A percentile compares a stretch with the other conserved stretches of the same genome.
Evolutionary conservation across 2,888 invertebrate species (phyloP).

Genomic region (Plebejus melissa): DNA sequence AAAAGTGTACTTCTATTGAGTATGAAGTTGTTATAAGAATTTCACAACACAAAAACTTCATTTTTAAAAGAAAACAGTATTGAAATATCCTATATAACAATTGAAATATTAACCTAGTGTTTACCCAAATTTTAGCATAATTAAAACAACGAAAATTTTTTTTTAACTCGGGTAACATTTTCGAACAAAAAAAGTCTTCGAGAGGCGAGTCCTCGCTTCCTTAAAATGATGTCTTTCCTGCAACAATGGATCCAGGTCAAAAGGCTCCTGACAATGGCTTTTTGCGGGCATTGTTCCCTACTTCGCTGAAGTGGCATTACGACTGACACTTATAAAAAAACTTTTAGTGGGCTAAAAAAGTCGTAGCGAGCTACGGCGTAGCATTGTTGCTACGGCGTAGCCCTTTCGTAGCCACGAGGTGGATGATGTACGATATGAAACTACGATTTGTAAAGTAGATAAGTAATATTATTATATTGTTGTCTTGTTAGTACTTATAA

Average conservation of each 20-base stretch:
- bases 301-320: slow-evolving; percentile 41
- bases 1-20: no score
- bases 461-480: no score
- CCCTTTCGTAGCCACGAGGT: slow-evolving; percentile 16
- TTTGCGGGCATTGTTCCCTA: slow-evolving; percentile 41
- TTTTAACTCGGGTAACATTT: slow-evolving; percentile 20
- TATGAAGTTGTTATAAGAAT: no score
- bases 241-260: slow-evolving; percentile 45
- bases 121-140: neutral
- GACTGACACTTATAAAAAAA: slow-evolving; percentile 39
- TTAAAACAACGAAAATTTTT: slow-evolving; percentile 9
- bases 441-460: no score
- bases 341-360: slow-evolving; percentile 32
- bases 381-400: slow-evolving; percentile 29
- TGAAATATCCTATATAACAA: neutral
- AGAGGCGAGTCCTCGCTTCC: slow-evolving; percentile 37
- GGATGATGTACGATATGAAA: neutral
- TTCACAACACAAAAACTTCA: no score
- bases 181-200: slow-evolving; percentile 35
- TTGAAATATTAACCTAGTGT: neutral
- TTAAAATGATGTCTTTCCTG: slow-evolving; percentile 38
- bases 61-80: neutral
- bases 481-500: no score
- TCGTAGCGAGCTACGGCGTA: slow-evolving; percentile 21
- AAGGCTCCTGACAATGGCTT: slow-evolving; percentile 45